Base-by-base conservation (phyloP, 2,113 vertebrate species). In the Ceyx melanurus region DNA sequence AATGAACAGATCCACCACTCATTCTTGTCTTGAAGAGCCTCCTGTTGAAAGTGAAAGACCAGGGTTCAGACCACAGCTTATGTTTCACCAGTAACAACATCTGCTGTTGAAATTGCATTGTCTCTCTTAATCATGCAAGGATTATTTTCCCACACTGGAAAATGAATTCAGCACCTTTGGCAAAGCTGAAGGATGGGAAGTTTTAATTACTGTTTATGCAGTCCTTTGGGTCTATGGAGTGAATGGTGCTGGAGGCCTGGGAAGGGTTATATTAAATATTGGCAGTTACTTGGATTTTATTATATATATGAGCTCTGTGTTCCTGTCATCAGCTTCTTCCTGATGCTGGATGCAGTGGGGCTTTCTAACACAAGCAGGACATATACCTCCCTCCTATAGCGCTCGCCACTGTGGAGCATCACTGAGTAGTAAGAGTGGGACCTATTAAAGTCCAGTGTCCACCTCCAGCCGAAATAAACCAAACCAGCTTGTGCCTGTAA, bases 121-220 rank as follows among this genome's bases (percentile, higher is more conserved):
- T 65, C 61, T 92, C 26, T 87, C 83, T 79, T 86, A 86, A 87
- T 89, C 83, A 77, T 23, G 50, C 19, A 82, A 82, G 57, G 33
- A 64, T 95, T 82, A 33, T 91, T 92, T 94, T 89, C 88, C 92
- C 89, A 82, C 71, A 51, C 82, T 77, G 84, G 75, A 48, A 95
- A 92, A 89, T 91, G 6, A 94, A 90, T 90, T 92, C 86, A 84
- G 64, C 43, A 40, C 86, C 1, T 0, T 11, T 87, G 89, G 84
- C 89, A 82, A 91, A 77, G 58, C 78, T 66, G 15, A 64, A 43
- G 46, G 78, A 78, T 87, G 64, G 46, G 46, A 87, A 82, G 11
- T 80, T 91, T 89, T 91, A 87, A 92, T 96, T 92, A 66, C 62
- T 93, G 19, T 85, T 91, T 89, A 71, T 77, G 17, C 75, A 82